phyloP scores from a whole-genome alignment of 2,113 vertebrate genomes.

The Heptranchias perlo region DNA sequence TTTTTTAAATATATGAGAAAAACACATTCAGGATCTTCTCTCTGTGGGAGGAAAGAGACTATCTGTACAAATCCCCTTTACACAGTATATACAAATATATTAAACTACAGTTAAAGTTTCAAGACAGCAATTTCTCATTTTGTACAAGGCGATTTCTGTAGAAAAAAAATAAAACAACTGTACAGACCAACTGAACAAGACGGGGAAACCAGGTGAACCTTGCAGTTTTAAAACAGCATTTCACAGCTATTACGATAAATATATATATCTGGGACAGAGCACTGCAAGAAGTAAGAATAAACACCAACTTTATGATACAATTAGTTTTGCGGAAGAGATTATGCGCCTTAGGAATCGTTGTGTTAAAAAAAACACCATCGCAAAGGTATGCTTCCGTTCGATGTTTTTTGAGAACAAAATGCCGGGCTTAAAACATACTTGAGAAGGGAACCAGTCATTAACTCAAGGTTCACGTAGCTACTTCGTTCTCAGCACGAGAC shows the following conservation, averaged over 20 bases:
- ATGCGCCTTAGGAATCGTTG: constrained; percentile 78
- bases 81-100: constrained; percentile 22
- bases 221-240: constrained; percentile 91
- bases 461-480: constrained; percentile 62
- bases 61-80: constrained; percentile 12
- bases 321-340: constrained; percentile 72
- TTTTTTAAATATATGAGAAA: background rate
- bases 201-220: constrained; percentile 63
- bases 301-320: constrained; percentile 82
- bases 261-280: constrained; percentile 61
- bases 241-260: constrained; percentile 96
- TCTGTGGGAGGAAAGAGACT: background rate
- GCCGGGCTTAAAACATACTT: constrained; percentile 68
- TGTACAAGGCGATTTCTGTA: constrained; percentile 48
- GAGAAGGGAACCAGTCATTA: constrained; percentile 64
- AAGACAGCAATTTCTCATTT: constrained; percentile 41
- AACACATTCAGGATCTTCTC: background rate
- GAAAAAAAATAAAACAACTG: constrained; percentile 47
- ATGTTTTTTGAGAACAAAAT: constrained; percentile 54
- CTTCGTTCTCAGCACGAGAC: constrained; percentile 65
- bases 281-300: constrained; percentile 98
- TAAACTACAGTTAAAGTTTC: background rate
- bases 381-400: constrained; percentile 46
- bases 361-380: constrained; percentile 74
- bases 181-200: constrained; percentile 57